These are phyloP conservation scores for Sarcophaga rosellei DNA, from an alignment of 2,888 invertebrate genomes.

Conservation along the genomic window DNA sequence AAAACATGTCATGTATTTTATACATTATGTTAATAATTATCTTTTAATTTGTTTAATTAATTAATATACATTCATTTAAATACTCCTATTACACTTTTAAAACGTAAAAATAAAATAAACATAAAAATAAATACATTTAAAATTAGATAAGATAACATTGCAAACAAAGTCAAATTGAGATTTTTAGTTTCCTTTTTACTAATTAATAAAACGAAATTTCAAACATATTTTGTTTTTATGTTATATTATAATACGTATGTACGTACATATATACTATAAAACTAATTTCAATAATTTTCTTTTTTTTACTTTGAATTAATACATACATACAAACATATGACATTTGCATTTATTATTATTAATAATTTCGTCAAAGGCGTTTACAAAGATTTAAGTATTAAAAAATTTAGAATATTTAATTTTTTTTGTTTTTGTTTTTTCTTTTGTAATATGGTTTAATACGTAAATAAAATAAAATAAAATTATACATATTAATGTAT, in stretches of 20 bases:
- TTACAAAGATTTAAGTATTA: conserved; percentile 41
- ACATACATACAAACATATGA: background rate
- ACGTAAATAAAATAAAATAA: background rate
- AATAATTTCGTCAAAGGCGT: conserved; percentile 41
- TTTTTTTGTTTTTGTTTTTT: conserved; percentile 1
- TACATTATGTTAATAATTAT: conserved; percentile 48
- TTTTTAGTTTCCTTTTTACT: conserved; percentile 3
- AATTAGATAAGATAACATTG: background rate
- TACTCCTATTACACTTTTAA: conserved; percentile 25
- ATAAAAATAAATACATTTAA: background rate
- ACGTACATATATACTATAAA: background rate
- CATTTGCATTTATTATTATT: conserved; percentile 24
- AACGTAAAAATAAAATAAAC: conserved; percentile 26
- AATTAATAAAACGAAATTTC: background rate
- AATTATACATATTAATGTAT: background rate
- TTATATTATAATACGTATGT: conserved; percentile 9
- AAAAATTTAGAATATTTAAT: conserved; percentile 42
- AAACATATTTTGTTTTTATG: background rate
- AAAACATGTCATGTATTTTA: conserved; percentile 42
- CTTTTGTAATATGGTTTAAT: background rate
- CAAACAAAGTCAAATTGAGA: conserved; percentile 38
- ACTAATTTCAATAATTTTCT: conserved; percentile 31
- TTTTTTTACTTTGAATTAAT: conserved; percentile 25
- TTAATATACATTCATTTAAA: conserved; percentile 26
- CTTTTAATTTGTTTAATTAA: conserved; percentile 21